Conservation (phyloP, 2,113 vertebrate species). For the Peromyscus californicus region DNA sequence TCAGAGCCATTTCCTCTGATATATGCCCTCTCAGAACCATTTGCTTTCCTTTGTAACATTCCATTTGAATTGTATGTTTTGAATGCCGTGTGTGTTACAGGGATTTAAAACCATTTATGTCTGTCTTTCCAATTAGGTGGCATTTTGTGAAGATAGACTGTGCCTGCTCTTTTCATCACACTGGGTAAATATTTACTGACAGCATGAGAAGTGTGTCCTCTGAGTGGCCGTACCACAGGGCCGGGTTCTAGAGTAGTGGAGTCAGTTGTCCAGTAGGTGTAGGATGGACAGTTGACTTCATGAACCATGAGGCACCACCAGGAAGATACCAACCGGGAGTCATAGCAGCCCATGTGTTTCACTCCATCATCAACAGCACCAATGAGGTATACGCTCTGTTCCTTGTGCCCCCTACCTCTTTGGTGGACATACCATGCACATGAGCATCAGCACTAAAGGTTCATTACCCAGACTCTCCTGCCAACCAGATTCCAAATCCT, state of each 20-base stretch:
- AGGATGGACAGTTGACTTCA: neutral
- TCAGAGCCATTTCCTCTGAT: neutral
- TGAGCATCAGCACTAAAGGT: neutral
- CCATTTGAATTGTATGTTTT: neutral
- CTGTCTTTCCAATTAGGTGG: neutral
- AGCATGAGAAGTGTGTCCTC: neutral
- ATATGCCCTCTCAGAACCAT: neutral
- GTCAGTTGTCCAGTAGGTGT: neutral
- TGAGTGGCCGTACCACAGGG: fast-evolving
- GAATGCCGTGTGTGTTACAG: neutral
- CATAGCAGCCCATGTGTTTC: neutral
- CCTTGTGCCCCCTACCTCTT: neutral
- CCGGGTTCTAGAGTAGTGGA: neutral
- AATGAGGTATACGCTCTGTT: neutral
- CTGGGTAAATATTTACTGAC: neutral
- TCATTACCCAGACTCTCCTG: neutral
- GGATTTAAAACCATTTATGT: neutral
- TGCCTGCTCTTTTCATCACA: neutral
- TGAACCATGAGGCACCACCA: neutral
- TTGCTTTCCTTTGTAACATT: neutral
- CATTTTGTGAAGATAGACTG: neutral
- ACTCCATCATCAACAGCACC: fast-evolving
- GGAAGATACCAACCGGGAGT: neutral
- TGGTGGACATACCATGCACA: fast-evolving
- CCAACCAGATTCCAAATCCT: neutral